Conservation (phyloP, 2,888 invertebrate species). For the Itoplectis maculator region DNA sequence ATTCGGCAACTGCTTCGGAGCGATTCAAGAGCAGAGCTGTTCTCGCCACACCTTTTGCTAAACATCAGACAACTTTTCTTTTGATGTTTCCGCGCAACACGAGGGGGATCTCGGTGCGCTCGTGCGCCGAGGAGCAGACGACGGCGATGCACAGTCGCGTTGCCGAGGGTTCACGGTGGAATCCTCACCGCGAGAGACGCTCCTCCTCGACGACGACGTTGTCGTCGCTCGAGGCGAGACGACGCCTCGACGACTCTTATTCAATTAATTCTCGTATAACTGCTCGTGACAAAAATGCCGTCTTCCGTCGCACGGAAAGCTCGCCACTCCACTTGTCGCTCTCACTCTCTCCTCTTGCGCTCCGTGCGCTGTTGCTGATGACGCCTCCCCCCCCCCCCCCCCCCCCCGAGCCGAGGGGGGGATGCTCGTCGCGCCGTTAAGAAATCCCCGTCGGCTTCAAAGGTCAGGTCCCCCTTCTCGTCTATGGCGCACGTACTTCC, state of each 20-base stretch:
- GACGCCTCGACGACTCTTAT: constrained; percentile 73
- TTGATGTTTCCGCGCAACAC: constrained; percentile 55
- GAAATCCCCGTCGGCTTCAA: constrained; percentile 65
- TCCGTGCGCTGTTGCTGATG: constrained; percentile 3
- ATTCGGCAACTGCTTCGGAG: not conserved
- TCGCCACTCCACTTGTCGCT: not conserved
- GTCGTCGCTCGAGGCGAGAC: constrained; percentile 28
- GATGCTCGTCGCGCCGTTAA: constrained; percentile 46
- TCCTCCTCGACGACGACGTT: not conserved
- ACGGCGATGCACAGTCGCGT: constrained; percentile 33
- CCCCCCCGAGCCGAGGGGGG: constrained; percentile 26
- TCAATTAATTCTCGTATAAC: constrained; percentile 78
- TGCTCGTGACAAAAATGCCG: constrained; percentile 69
- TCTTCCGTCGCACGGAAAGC: constrained; percentile 23
- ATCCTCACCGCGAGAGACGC: constrained; percentile 47
- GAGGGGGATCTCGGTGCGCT: constrained; percentile 46
- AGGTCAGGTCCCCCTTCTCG: constrained; percentile 63
- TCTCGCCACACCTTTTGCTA: constrained; percentile 23
- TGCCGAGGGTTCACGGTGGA: constrained; percentile 24
- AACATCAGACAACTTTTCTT: constrained; percentile 43
- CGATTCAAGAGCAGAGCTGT: constrained; percentile 19
- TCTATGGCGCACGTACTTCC: constrained; percentile 15
- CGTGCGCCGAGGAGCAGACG: constrained; percentile 60
- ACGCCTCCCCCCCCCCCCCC: too few species aligned
- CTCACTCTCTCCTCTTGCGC: constrained; percentile 14